These are phyloP conservation scores for Heliconius himera DNA, from an alignment of 1,140 invertebrate species.

Conservation along the genomic window DNA sequence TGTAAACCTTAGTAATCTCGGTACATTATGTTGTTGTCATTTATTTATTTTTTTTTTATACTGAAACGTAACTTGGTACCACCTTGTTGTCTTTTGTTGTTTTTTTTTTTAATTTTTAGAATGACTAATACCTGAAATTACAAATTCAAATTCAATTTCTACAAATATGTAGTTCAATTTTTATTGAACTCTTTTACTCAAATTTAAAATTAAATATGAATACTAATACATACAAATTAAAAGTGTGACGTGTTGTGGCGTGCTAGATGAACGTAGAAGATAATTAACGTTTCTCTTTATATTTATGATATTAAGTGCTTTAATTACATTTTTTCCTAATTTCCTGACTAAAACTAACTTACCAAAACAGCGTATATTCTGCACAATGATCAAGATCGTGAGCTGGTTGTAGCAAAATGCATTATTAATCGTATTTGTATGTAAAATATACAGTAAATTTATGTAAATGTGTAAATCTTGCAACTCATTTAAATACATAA, in stretches of 20 bases:
- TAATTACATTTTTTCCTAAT: slow-evolving; percentile 10
- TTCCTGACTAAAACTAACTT: not conserved
- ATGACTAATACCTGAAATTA: not conserved
- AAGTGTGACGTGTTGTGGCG: not conserved
- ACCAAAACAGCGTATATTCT: not conserved
- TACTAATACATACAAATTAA: not conserved
- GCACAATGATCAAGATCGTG: slow-evolving; percentile 11
- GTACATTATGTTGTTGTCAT: not conserved
- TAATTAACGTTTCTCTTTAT: slow-evolving; percentile 5
- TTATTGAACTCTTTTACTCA: not conserved
- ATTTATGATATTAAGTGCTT: not conserved
- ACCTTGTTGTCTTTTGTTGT: too few species aligned
- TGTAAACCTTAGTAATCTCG: slow-evolving; percentile 38
- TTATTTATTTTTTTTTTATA: not conserved
- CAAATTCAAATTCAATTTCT: too few species aligned
- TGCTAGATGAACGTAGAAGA: slow-evolving; percentile 1
- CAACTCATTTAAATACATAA: slow-evolving; percentile 26
- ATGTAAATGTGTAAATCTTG: slow-evolving; percentile 23
- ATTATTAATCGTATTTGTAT: slow-evolving; percentile 18
- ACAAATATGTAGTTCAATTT: not conserved
- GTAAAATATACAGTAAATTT: slow-evolving; percentile 16
- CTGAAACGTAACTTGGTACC: not conserved
- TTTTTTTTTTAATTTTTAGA: not conserved
- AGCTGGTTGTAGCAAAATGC: not conserved
- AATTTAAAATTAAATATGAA: not conserved